Conservation (phyloP, 1,140 invertebrate genomes). For the Orchestia grillus region DNA sequence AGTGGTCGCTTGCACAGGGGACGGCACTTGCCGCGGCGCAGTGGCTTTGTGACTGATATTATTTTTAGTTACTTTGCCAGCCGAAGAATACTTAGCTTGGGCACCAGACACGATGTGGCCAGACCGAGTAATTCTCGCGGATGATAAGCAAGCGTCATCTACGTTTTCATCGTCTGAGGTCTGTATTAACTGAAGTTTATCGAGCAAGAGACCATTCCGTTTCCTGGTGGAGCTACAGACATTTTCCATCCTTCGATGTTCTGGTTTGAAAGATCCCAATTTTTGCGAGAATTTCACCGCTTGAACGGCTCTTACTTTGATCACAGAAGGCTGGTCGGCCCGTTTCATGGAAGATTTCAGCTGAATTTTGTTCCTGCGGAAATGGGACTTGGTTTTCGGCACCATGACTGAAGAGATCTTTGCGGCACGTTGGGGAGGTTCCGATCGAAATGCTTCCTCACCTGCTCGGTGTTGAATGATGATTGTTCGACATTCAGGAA, state of each 20-base stretch:
- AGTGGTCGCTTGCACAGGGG: not conserved
- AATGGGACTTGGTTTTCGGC: not conserved
- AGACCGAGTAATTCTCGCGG: not conserved
- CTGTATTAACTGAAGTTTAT: not conserved
- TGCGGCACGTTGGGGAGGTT: not conserved
- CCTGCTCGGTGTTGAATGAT: slow-evolving; percentile 17
- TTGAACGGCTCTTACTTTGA: slow-evolving; percentile 1
- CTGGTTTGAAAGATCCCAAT: not conserved
- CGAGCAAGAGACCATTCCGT: not conserved
- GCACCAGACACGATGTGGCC: not conserved
- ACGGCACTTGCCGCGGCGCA: not conserved
- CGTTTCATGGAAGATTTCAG: slow-evolving; percentile 10
- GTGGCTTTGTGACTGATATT: not conserved
- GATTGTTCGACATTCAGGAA: slow-evolving; percentile 35
- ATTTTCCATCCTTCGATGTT: not conserved
- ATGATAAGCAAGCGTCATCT: not conserved
- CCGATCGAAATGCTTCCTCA: not conserved
- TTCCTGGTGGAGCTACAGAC: not conserved
- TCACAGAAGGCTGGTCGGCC: not conserved
- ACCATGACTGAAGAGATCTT: slow-evolving; percentile 1
- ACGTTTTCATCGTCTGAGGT: not conserved
- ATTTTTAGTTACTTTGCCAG: not conserved
- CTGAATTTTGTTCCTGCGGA: slow-evolving; percentile 11
- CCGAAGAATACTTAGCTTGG: not conserved
- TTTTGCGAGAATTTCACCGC: not conserved